Percentiles rank a stretch among this genome's conserved stretches.
Evolutionary conservation across 2,113 vertebrate genomes (phyloP).

Genomic region (Takifugu bimaculatus): DNA sequence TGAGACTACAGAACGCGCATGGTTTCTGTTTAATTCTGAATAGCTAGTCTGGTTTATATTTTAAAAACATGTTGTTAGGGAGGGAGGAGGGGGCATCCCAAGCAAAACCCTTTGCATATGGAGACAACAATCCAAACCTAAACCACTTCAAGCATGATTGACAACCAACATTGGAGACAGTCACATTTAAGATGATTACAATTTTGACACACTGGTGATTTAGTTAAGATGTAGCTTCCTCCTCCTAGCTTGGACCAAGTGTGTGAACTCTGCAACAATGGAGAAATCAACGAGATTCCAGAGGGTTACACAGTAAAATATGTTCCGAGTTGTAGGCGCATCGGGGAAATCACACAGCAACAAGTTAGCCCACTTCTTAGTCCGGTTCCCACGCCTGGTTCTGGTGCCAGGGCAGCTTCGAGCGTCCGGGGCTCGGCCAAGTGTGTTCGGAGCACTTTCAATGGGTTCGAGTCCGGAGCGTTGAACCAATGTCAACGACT

Average conservation of each 20-base stretch:
- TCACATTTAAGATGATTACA: constrained; percentile 31
- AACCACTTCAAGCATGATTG: background rate
- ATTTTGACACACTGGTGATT: constrained; percentile 24
- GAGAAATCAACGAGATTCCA: too few species aligned
- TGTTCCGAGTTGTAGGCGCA: constrained; percentile 12
- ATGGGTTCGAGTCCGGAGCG: background rate
- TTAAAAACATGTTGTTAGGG: too few species aligned
- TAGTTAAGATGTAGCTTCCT: constrained; percentile 10
- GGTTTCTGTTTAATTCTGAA: too few species aligned
- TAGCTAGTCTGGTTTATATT: too few species aligned
- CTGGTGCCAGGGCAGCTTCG: background rate
- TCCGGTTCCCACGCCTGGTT: constrained; percentile 15
- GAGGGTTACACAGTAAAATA: constrained; percentile 16
- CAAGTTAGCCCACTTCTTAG: constrained; percentile 38
- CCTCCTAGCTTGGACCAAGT: background rate
- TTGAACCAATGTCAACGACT: background rate
- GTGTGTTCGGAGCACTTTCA: too few species aligned
- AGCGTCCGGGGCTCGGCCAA: background rate
- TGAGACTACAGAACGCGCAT: background rate
- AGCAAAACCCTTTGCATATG: too few species aligned
- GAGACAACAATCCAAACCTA: too few species aligned
- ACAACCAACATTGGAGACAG: background rate
- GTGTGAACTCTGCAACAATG: too few species aligned
- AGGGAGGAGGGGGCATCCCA: too few species aligned
- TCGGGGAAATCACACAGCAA: constrained; percentile 21